Percentiles rank a stretch among this genome's conserved stretches.
Evolutionary conservation across 2,113 vertebrate species (phyloP).

Genomic region (Platanista minor): DNA sequence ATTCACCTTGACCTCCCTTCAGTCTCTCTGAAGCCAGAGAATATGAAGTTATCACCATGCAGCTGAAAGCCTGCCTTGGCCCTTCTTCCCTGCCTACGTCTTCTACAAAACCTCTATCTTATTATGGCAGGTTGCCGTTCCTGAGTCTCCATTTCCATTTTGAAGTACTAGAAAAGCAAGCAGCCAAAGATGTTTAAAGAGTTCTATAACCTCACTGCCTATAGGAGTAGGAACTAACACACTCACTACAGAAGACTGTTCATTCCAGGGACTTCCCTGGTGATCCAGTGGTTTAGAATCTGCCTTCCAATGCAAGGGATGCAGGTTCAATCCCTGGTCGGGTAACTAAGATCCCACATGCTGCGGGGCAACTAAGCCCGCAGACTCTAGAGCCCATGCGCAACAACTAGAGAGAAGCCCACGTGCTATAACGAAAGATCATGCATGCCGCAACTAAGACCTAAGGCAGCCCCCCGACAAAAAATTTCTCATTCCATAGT

Average conservation of each 20-base stretch:
- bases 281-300: too few species aligned
- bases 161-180: neutral
- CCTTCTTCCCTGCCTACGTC: neutral
- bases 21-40: neutral
- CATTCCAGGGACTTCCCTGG: neutral
- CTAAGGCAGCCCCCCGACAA: too few species aligned
- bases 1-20: neutral
- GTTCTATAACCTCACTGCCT: neutral
- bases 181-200: neutral
- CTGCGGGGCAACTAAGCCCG: too few species aligned
- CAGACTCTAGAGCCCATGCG: too few species aligned
- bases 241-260: neutral
- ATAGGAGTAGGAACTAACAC: neutral
- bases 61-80: neutral
- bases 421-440: too few species aligned
- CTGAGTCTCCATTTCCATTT: neutral
- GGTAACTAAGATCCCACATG: too few species aligned
- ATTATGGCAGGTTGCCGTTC: neutral
- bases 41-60: neutral
- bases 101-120: neutral
- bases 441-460: too few species aligned
- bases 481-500: rapidly evolving
- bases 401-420: too few species aligned
- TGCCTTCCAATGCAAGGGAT: too few species aligned
- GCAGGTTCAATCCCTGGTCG: too few species aligned